Percentiles rank a stretch among this genome's conserved stretches.
Evolutionary conservation across 2,113 vertebrate genomes (phyloP).

Genomic region (Phoxinus phoxinus): DNA sequence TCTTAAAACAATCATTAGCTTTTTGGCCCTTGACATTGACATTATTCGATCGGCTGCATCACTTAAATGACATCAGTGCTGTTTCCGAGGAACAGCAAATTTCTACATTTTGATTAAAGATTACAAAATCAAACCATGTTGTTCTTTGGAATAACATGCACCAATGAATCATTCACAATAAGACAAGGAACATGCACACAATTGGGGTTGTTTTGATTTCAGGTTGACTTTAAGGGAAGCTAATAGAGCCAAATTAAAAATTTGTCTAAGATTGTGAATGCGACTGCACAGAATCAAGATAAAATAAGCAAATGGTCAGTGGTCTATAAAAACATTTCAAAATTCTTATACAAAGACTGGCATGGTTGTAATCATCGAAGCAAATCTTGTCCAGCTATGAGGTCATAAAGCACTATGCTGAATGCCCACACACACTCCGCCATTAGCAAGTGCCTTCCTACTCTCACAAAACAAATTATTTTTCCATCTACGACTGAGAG

Average conservation of each 20-base stretch:
- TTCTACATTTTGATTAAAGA: background rate
- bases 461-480: conserved; percentile 48
- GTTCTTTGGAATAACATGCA: background rate
- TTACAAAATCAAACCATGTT: background rate
- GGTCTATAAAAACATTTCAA: background rate
- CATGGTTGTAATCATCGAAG: background rate
- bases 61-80: background rate
- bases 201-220: background rate
- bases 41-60: background rate
- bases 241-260: background rate
- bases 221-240: background rate
- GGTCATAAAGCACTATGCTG: conserved; percentile 36
- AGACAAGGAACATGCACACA: background rate
- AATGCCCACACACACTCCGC: conserved; percentile 30
- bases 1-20: no score
- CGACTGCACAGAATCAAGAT: background rate
- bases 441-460: conserved; percentile 31
- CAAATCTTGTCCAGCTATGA: conserved; percentile 22
- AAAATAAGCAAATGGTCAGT: background rate
- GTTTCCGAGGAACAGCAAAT: background rate
- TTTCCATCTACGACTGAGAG: conserved; percentile 34
- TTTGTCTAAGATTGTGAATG: background rate
- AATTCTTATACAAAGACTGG: background rate
- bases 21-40: no score
- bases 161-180: background rate